These are phyloP conservation scores for Bostrychus sinensis DNA, from an alignment of 2,113 vertebrate species.

Conservation along the genomic window DNA sequence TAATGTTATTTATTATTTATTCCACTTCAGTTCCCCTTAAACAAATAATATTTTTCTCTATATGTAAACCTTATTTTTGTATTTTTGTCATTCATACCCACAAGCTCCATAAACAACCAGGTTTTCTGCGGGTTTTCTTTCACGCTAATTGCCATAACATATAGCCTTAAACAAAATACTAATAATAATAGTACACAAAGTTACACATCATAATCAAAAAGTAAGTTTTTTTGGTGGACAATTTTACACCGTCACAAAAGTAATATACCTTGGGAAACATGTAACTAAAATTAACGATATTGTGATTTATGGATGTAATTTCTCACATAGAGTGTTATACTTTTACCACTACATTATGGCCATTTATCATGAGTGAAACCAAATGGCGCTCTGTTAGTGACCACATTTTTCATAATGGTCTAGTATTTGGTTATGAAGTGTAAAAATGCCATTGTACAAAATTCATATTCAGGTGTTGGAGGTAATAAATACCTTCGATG, in stretches of 20 bases:
- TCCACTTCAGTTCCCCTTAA: too few relatives aligned
- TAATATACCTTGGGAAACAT: neutral
- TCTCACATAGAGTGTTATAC: neutral
- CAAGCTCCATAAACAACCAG: too few relatives aligned
- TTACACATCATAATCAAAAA: too few relatives aligned
- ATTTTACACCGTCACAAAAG: neutral
- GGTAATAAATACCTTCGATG: conserved; percentile 41
- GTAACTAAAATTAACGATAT: neutral
- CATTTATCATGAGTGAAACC: conserved; percentile 9
- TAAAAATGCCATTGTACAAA: conserved; percentile 18
- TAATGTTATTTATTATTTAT: too few relatives aligned
- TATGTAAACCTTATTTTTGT: too few relatives aligned
- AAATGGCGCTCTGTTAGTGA: neutral
- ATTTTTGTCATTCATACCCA: too few relatives aligned
- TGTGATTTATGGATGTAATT: neutral
- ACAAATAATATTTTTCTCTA: too few relatives aligned
- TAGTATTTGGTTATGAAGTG: conserved; percentile 8
- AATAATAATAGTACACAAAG: too few relatives aligned
- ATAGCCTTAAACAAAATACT: too few relatives aligned
- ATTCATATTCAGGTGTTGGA: conserved; percentile 35
- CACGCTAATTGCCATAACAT: too few relatives aligned
- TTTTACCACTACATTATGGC: neutral
- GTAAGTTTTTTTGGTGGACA: neutral
- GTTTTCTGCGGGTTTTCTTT: too few relatives aligned
- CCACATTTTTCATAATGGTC: neutral